Conservation (phyloP, 2,113 vertebrate species). For the Callaeas wilsoni region DNA sequence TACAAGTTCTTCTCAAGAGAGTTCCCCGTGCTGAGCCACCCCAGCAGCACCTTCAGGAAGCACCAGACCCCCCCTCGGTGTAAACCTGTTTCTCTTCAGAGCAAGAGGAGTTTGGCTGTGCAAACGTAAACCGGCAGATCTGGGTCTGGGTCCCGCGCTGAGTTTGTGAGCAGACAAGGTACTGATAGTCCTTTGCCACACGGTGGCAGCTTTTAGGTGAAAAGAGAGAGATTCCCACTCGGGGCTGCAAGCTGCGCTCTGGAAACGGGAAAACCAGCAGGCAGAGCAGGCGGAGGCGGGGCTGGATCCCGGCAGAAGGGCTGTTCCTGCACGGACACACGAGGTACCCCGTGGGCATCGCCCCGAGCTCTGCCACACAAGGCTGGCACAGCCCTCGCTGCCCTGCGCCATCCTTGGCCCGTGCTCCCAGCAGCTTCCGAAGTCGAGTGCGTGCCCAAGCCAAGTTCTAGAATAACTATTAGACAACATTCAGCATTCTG, state of each 20-base stretch:
- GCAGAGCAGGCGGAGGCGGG: background rate
- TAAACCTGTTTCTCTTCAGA: background rate
- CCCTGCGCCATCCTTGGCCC: background rate
- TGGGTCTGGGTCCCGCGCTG: background rate
- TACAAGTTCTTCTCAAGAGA: background rate
- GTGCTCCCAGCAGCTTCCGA: background rate
- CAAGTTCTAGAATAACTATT: background rate
- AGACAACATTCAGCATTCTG: background rate
- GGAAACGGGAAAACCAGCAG: no score
- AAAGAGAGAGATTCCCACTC: background rate
- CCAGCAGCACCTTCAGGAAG: background rate
- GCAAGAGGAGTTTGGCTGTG: background rate
- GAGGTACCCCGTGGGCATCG: background rate
- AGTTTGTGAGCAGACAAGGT: background rate
- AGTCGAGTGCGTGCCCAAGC: background rate
- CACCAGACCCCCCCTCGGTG: background rate
- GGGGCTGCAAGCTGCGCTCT: background rate
- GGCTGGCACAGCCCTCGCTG: background rate
- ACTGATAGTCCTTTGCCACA: constrained; percentile 16
- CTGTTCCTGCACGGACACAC: background rate
- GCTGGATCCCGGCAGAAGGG: background rate
- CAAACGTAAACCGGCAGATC: background rate
- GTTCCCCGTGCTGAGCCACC: background rate
- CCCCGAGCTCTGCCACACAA: background rate
- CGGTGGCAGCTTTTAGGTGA: constrained; percentile 46